These are phyloP conservation scores for Vulpes vulpes DNA, from an alignment of 2,113 vertebrate genomes.

Conservation along the genomic window DNA sequence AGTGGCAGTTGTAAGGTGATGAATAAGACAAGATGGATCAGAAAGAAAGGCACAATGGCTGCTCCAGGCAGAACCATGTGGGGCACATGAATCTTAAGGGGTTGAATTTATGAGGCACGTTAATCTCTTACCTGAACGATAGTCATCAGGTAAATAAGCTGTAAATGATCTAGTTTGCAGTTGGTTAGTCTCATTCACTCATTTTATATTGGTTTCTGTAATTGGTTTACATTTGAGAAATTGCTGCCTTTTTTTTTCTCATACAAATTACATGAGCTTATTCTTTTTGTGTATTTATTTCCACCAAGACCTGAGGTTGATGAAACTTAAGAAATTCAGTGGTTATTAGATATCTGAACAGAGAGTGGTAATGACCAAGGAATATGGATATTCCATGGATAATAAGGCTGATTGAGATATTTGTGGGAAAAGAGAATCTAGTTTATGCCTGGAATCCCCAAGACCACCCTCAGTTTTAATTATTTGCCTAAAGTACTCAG, in stretches of 20 bases:
- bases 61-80: not conserved
- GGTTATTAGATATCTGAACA: not conserved
- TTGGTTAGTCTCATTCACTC: not conserved
- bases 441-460: too few relatives aligned
- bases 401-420: not conserved
- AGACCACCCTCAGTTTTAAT: not conserved
- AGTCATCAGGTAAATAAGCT: not conserved
- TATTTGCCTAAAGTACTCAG: not conserved
- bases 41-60: not conserved
- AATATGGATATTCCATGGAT: not conserved
- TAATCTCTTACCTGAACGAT: not conserved
- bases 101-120: not conserved
- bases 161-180: not conserved
- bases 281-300: conserved; percentile 5
- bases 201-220: not conserved
- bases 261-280: not conserved
- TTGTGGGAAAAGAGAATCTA: not conserved
- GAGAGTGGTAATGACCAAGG: not conserved
- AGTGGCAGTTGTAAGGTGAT: not conserved
- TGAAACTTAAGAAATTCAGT: not conserved
- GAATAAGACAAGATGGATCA: not conserved
- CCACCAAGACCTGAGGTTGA: not conserved
- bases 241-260: not conserved
- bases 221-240: not conserved
- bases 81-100: not conserved